Evolutionary conservation across 64 coral and sea anemone species (phyloP).

Genomic region (Montipora efflorescens): DNA sequence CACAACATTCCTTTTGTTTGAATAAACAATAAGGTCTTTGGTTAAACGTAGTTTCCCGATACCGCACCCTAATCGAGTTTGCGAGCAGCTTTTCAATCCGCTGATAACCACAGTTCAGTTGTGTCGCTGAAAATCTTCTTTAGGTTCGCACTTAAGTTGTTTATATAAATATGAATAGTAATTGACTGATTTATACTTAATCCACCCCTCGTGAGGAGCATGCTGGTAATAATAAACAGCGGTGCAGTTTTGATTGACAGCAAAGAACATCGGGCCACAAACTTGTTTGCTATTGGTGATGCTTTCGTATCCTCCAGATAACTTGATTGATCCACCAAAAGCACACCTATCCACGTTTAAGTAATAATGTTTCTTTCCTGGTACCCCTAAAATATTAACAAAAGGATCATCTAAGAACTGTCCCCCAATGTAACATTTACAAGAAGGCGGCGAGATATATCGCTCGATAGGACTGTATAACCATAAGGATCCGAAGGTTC

Average conservation of each 20-base stretch:
- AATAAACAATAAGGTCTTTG: too few species aligned
- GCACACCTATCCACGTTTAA: slow-evolving; percentile 60
- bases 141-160: neutral
- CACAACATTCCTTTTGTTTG: too few species aligned
- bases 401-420: neutral
- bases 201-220: slow-evolving; percentile 8
- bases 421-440: neutral
- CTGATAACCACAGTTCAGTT: too few species aligned
- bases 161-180: neutral
- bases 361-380: slow-evolving; percentile 54
- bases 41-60: too few species aligned
- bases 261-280: slow-evolving; percentile 53
- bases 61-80: too few species aligned
- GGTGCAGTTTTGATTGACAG: slow-evolving; percentile 35
- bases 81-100: too few species aligned
- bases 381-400: neutral
- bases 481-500: too few species aligned
- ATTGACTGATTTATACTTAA: slow-evolving; percentile 14
- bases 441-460: too few species aligned
- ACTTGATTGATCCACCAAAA: slow-evolving; percentile 26
- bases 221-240: slow-evolving; percentile 47
- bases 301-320: neutral
- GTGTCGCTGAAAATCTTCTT: neutral
- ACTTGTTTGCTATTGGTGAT: slow-evolving; percentile 37
- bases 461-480: too few species aligned